A percentile compares a stretch with the other conserved stretches of the same genome.
These are phyloP conservation scores for Hydropsyche betteni DNA, from an alignment of 2,888 invertebrate species.

Conservation along the genomic window DNA sequence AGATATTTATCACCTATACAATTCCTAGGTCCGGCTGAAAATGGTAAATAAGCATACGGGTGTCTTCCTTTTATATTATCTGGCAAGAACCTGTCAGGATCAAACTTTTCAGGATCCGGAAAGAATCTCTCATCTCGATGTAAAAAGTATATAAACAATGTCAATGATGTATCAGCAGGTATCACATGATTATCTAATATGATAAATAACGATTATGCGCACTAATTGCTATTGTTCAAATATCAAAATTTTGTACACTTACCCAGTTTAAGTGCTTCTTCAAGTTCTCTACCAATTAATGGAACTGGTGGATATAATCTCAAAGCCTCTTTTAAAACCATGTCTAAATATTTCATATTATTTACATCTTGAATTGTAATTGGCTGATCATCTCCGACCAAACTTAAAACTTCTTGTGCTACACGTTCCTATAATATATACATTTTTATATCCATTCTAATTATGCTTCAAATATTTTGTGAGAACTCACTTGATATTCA, in stretches of 20 bases:
- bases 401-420: constrained; percentile 55
- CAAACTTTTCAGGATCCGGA: constrained; percentile 55
- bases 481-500: constrained; percentile 55
- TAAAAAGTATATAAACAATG: constrained; percentile 55
- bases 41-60: constrained; percentile 56
- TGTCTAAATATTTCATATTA: constrained; percentile 57
- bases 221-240: not conserved
- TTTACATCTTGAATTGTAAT: constrained; percentile 55
- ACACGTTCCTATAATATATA: constrained; percentile 7
- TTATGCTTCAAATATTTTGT: not conserved
- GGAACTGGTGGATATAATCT: constrained; percentile 58
- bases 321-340: constrained; percentile 58
- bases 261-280: constrained; percentile 55
- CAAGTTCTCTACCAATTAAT: constrained; percentile 55
- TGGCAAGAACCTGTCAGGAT: constrained; percentile 57
- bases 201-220: not conserved
- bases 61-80: constrained; percentile 55
- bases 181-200: constrained; percentile 54
- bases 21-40: constrained; percentile 57
- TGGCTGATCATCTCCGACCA: constrained; percentile 55
- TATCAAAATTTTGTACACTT: not conserved
- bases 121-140: constrained; percentile 58
- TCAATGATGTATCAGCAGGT: constrained; percentile 54
- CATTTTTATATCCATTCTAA: constrained; percentile 39
- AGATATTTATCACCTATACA: constrained; percentile 55